These are phyloP conservation scores for Tridacna crocea DNA, from an alignment of 2,888 invertebrate species.

Conservation along the genomic window DNA sequence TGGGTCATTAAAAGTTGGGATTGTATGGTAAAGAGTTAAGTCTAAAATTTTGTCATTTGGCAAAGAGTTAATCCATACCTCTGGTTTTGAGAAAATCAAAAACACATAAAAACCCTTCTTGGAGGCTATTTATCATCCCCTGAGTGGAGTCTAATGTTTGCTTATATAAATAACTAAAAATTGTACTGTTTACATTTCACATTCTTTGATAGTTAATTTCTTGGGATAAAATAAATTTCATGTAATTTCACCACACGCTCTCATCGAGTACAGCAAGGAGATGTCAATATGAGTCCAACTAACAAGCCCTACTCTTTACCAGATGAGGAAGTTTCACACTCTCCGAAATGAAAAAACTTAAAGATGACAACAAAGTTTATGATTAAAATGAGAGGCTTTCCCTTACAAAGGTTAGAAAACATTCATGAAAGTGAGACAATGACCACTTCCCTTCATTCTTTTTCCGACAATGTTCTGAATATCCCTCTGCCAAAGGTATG, in stretches of 20 bases:
- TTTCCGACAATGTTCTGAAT: no score
- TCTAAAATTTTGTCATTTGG: no score
- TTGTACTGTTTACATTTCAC: constrained; percentile 16
- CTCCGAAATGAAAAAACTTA: no score
- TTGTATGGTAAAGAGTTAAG: not conserved
- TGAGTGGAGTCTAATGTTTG: not conserved
- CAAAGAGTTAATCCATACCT: not conserved
- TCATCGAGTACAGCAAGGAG: not conserved
- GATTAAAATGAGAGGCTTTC: no score
- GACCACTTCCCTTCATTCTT: no score
- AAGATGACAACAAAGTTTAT: no score
- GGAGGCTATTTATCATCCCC: not conserved
- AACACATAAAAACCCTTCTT: not conserved
- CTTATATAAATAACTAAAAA: constrained; percentile 13
- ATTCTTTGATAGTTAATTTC: constrained; percentile 23
- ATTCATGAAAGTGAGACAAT: no score
- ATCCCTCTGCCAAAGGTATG: no score
- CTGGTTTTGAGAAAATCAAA: not conserved
- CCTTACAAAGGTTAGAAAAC: no score
- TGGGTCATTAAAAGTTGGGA: not conserved
- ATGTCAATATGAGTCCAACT: not conserved
- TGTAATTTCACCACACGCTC: not conserved
- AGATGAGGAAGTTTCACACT: no score
- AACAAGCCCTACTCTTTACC: not conserved
- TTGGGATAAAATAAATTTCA: constrained; percentile 18